A percentile compares a stretch with the other conserved stretches of the same genome.
Evolutionary conservation across 2,113 vertebrate species (phyloP).

Genomic region (Lophius piscatorius): DNA sequence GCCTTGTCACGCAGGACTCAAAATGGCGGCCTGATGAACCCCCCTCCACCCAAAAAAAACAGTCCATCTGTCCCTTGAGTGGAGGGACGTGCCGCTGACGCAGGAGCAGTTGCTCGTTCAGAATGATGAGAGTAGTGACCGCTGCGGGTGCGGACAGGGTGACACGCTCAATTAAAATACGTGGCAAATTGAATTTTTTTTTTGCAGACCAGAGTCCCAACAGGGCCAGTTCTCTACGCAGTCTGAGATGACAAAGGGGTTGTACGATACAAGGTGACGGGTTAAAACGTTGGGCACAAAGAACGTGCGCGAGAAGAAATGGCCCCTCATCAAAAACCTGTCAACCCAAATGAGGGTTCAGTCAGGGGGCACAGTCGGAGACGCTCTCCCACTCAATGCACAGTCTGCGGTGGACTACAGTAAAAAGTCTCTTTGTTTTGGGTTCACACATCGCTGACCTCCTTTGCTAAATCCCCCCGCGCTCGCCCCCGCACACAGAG

Average conservation of each 20-base stretch:
- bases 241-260: constrained; percentile 55
- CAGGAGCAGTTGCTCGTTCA: constrained; percentile 53
- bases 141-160: constrained; percentile 15
- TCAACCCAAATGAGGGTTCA: constrained; percentile 54
- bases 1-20: constrained; percentile 62
- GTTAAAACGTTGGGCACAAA: constrained; percentile 39
- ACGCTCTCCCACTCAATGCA: neutral
- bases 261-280: constrained; percentile 20
- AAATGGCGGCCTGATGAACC: constrained; percentile 28
- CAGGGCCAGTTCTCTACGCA: constrained; percentile 52
- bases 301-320: constrained; percentile 39
- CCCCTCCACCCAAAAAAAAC: constrained; percentile 12
- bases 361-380: constrained; percentile 40
- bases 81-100: constrained; percentile 38
- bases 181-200: constrained; percentile 51
- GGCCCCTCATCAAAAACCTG: constrained; percentile 32
- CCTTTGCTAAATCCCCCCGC: constrained; percentile 48
- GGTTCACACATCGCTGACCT: constrained; percentile 68
- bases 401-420: constrained; percentile 32
- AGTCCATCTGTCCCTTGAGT: constrained; percentile 30
- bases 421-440: constrained; percentile 67
- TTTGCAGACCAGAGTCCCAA: constrained; percentile 49
- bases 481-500: constrained; percentile 25
- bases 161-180: constrained; percentile 56
- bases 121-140: constrained; percentile 27